phyloP scores from a whole-genome alignment of 53 echinoderm and acorn worm genomes.

The Glandiceps talaboti region DNA sequence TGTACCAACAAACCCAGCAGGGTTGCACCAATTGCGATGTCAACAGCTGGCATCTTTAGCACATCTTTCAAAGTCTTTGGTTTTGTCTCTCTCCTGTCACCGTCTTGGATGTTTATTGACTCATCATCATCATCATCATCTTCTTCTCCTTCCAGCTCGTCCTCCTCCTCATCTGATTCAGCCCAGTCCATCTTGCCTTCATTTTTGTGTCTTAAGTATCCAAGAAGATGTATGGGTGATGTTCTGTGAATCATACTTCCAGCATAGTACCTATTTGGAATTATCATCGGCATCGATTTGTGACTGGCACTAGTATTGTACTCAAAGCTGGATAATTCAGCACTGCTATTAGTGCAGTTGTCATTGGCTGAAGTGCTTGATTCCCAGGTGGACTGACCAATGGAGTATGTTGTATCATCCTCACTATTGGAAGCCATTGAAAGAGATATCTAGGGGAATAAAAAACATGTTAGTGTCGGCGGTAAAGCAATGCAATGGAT shows the following conservation, averaged over 20 bases:
- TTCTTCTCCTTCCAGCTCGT: slow-evolving; percentile 1
- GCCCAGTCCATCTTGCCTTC: background rate
- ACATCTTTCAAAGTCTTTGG: slow-evolving; percentile 5
- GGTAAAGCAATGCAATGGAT: too few species aligned
- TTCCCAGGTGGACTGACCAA: background rate
- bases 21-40: slow-evolving; percentile 33
- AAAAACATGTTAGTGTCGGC: too few species aligned
- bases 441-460: background rate
- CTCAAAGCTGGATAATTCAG: background rate
- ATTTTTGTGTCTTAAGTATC: background rate
- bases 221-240: background rate
- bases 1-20: slow-evolving; percentile 29
- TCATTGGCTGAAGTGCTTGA: background rate
- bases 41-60: slow-evolving; percentile 27
- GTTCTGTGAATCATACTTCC: background rate
- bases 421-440: background rate
- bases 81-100: background rate
- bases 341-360: background rate
- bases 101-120: background rate
- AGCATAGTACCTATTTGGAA: background rate
- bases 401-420: background rate
- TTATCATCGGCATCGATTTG: background rate
- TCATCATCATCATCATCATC: slow-evolving; percentile 1
- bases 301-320: too few species aligned
- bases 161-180: slow-evolving; percentile 1